A percentile compares a stretch with the other conserved stretches of the same genome.
Conservation (phyloP, 2,797 vertebrate genomes). For the Muscicapa comitata region DNA sequence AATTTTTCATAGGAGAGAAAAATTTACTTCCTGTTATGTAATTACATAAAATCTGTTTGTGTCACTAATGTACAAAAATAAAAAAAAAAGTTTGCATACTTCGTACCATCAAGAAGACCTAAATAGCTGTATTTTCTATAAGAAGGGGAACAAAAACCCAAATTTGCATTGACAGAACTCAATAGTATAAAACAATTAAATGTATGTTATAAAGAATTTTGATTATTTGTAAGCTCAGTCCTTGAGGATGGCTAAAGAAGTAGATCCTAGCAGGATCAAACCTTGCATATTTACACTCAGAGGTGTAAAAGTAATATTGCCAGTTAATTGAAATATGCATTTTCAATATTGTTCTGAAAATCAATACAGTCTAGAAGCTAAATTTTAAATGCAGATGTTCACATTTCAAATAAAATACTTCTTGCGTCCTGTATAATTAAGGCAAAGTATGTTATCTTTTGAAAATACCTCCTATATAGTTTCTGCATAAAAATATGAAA, state of each 20-base stretch:
- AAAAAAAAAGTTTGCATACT: neutral
- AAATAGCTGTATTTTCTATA: slow-evolving; percentile 24
- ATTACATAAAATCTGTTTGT: neutral
- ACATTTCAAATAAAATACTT: slow-evolving; percentile 48
- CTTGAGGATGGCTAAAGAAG: slow-evolving; percentile 13
- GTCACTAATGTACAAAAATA: neutral
- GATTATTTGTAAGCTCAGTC: neutral
- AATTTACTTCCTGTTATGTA: neutral
- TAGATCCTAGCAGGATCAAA: slow-evolving; percentile 52
- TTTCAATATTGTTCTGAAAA: slow-evolving; percentile 51
- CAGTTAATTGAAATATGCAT: slow-evolving; percentile 26
- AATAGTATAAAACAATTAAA: neutral
- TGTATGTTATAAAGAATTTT: neutral
- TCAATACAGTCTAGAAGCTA: slow-evolving; percentile 22
- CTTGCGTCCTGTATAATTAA: slow-evolving; percentile 45
- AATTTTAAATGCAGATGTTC: slow-evolving; percentile 15
- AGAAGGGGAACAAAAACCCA: slow-evolving; percentile 15
- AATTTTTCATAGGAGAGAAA: neutral
- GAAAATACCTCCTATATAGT: slow-evolving; percentile 61
- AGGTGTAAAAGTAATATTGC: slow-evolving; percentile 32
- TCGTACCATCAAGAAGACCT: slow-evolving; percentile 37
- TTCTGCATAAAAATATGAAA: slow-evolving; percentile 70
- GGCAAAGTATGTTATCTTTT: slow-evolving; percentile 63
- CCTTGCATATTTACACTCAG: slow-evolving; percentile 23
- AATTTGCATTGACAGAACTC: neutral